A percentile compares a stretch with the other conserved stretches of the same genome.
phyloP scores from a whole-genome alignment of 2,797 vertebrate species.

The Margarornis squamiger region DNA sequence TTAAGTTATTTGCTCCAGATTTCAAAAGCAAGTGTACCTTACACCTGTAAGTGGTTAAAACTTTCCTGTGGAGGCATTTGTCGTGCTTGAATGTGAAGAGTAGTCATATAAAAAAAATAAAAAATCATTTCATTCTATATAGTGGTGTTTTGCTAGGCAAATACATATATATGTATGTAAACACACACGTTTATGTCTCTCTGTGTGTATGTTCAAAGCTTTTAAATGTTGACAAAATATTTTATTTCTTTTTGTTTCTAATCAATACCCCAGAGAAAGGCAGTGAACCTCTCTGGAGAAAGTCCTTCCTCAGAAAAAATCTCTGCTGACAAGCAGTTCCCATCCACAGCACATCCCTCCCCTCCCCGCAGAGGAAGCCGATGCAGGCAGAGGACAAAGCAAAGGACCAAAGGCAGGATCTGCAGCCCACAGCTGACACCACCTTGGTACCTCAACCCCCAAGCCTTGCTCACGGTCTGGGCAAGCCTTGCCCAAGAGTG shows the following conservation, averaged over 20 bases:
- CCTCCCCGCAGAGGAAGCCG: not conserved
- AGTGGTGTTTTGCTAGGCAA: not conserved
- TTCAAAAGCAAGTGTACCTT: not conserved
- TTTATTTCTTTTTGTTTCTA: not conserved
- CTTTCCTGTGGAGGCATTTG: not conserved
- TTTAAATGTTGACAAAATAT: not conserved
- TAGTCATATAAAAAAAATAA: not conserved
- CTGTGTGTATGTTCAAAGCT: not conserved
- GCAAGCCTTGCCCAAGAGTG: fast-evolving
- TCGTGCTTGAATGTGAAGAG: not conserved
- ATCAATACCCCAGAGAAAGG: not conserved
- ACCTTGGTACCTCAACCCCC: not conserved
- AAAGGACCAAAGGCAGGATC: not conserved
- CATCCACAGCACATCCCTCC: not conserved
- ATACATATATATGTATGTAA: not conserved
- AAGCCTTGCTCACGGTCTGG: not conserved
- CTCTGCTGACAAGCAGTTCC: not conserved
- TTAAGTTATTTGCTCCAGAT: not conserved
- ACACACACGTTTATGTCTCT: not conserved
- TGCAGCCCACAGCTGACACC: not conserved
- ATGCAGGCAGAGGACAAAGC: not conserved
- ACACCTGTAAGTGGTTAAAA: not conserved
- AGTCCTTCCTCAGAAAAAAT: not conserved
- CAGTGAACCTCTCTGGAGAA: not conserved
- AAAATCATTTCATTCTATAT: not conserved